phyloP scores from a whole-genome alignment of 2,888 invertebrate species.

The Trissolcus japonicus region DNA sequence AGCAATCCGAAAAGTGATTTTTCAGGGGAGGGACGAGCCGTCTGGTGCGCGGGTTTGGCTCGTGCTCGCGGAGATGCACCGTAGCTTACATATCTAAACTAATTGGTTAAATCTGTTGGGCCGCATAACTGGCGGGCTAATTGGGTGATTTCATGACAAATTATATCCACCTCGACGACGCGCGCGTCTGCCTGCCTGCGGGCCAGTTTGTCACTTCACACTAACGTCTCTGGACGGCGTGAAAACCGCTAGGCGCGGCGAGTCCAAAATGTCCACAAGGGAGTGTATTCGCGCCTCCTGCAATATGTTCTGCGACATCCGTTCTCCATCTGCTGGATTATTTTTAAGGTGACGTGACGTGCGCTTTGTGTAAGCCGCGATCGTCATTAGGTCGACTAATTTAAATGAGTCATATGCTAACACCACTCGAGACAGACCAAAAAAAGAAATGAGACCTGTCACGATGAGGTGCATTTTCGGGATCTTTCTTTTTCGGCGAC shows the following conservation, averaged over 20 bases:
- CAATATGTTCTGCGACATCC: constrained; percentile 60
- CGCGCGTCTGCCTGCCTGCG: constrained; percentile 73
- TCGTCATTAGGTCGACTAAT: constrained; percentile 59
- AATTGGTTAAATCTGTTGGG: constrained; percentile 77
- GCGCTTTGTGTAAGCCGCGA: constrained; percentile 57
- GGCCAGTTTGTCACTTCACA: constrained; percentile 76
- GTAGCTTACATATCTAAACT: constrained; percentile 76
- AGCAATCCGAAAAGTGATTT: constrained; percentile 47
- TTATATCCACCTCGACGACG: constrained; percentile 74
- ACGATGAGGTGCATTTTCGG: constrained; percentile 19
- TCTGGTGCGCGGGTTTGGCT: constrained; percentile 53
- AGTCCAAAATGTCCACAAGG: constrained; percentile 62
- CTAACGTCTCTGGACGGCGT: constrained; percentile 61
- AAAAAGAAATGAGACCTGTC: constrained; percentile 31
- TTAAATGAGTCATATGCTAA: constrained; percentile 57
- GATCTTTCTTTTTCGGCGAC: constrained; percentile 22
- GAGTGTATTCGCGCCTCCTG: constrained; percentile 65
- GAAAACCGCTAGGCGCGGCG: constrained; percentile 39
- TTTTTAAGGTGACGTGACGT: constrained; percentile 59
- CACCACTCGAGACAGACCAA: constrained; percentile 42
- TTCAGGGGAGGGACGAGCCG: constrained; percentile 24
- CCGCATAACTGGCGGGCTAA: constrained; percentile 76
- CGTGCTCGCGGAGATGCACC: constrained; percentile 72
- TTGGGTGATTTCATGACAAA: constrained; percentile 77
- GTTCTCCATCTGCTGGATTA: constrained; percentile 59